These are phyloP conservation scores for Drosophila carrolli DNA, from an alignment of 1,140 invertebrate genomes.

Conservation along the genomic window DNA sequence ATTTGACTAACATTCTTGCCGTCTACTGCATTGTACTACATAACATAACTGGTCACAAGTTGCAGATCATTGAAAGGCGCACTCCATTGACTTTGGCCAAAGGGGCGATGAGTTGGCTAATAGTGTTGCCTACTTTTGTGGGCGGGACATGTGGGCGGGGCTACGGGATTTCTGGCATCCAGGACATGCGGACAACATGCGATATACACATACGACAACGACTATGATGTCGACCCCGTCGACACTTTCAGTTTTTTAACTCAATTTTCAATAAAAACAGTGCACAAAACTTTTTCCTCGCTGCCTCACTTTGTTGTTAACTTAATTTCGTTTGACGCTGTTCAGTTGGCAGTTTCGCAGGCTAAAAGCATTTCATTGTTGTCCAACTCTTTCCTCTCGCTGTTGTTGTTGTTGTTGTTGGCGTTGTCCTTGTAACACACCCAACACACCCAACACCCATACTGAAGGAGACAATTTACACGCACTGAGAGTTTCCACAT, in stretches of 20 bases:
- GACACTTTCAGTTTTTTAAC: slow-evolving; percentile 78
- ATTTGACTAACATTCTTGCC: too few relatives aligned
- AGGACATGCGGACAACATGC: slow-evolving; percentile 8
- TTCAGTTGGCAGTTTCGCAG: slow-evolving; percentile 44
- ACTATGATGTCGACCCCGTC: slow-evolving; percentile 32
- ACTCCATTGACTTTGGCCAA: slow-evolving; percentile 6
- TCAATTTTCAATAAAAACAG: slow-evolving; percentile 79
- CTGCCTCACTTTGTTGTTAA: slow-evolving; percentile 68
- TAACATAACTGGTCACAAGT: not conserved
- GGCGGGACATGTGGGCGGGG: not conserved
- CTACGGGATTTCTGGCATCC: not conserved
- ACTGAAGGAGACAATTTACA: slow-evolving; percentile 56
- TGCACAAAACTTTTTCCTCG: slow-evolving; percentile 66
- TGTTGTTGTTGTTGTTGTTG: slow-evolving; percentile 20
- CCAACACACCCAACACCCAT: slow-evolving; percentile 5
- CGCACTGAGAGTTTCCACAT: slow-evolving; percentile 72
- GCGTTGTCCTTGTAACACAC: slow-evolving; percentile 27
- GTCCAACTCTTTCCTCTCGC: slow-evolving; percentile 55
- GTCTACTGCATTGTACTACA: not conserved
- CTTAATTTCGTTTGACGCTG: slow-evolving; percentile 73
- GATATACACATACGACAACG: slow-evolving; percentile 27
- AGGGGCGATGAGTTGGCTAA: slow-evolving; percentile 20
- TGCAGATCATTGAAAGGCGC: slow-evolving; percentile 2
- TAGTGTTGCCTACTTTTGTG: slow-evolving; percentile 16
- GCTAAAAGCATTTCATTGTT: slow-evolving; percentile 83